Evolutionary conservation across 2,888 invertebrate genomes (phyloP).

Genomic region (Lasius platythorax): DNA sequence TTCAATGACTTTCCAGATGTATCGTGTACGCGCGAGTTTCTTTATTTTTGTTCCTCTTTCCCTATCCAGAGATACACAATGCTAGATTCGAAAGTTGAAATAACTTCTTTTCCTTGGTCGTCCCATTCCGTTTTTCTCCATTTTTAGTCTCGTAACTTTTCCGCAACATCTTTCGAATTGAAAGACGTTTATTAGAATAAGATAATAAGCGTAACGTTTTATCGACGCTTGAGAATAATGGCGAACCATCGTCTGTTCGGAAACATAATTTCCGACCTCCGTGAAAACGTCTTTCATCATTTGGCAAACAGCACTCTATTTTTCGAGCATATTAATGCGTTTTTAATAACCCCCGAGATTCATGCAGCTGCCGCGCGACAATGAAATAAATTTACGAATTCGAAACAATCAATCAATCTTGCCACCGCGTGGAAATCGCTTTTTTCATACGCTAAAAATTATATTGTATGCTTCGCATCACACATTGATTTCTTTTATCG

Average conservation of each 20-base stretch:
- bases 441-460: slow-evolving; percentile 1
- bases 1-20: neutral
- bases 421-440: neutral
- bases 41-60: neutral
- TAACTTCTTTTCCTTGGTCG: neutral
- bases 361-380: neutral
- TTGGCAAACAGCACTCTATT: slow-evolving; percentile 4
- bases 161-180: neutral
- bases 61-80: neutral
- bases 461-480: neutral
- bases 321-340: slow-evolving; percentile 32
- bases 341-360: slow-evolving; percentile 24
- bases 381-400: slow-evolving; percentile 29
- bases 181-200: slow-evolving; percentile 2
- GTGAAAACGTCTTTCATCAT: neutral
- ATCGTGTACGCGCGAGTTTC: neutral
- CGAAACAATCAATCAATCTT: slow-evolving; percentile 25
- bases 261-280: slow-evolving; percentile 12
- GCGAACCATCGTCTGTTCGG: neutral
- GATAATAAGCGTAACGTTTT: slow-evolving; percentile 31
- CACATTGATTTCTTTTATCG: slow-evolving; percentile 13
- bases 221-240: neutral
- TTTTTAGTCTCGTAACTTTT: neutral
- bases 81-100: neutral
- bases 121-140: neutral